Evolutionary conservation across 2,113 vertebrate genomes (phyloP), one percentile per base, ranked within the genome.

Genomic region (Apteryx owenii): DNA sequence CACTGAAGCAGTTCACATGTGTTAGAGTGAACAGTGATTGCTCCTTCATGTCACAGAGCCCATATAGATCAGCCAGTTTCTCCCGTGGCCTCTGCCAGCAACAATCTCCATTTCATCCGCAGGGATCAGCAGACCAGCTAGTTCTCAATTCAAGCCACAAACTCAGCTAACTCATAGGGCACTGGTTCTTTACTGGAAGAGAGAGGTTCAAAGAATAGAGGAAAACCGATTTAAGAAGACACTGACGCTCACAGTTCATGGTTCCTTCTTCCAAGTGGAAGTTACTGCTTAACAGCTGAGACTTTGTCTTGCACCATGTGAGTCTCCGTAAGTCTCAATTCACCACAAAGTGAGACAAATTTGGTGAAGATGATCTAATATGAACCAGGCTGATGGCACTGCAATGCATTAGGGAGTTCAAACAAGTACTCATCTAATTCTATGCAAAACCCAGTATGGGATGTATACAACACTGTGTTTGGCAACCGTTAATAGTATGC

Each of bases 41-140:
- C 28, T 85, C 40, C 54, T 68, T 93, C 13, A 0, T 11, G 7
- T 44, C 62, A 13, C 12, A 42, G 58, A 91, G 26, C 14, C 19
- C 0, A 0, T 5, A 64, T 0, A 0, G 29, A 61, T 65, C 51
- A 75, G 38, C 14, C 12, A 2, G 0, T 18, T 72, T 22, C n/a
- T 83, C 28, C 20, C 14, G 4, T 0, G 1, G 29, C 26, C 15
- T 10, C 4, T 76, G 66, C 11, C 38, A 90, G 28, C 54, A 73
- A 50, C 14, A 71, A 9, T 38, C 23, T 31, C 48, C 64, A 22
- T 26, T 88, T 77, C 40, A 73, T 28, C 40, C 11, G 42, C 6
- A 2, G 2, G 13, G 70, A 71, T 0, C 0, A 66, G 71, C 26
- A 83, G 48, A 5, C 23, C 40, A 64, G 38, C 8, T 70, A 0